phyloP scores from a whole-genome alignment of 2,113 vertebrate genomes.

The Stigmatopora argus region DNA sequence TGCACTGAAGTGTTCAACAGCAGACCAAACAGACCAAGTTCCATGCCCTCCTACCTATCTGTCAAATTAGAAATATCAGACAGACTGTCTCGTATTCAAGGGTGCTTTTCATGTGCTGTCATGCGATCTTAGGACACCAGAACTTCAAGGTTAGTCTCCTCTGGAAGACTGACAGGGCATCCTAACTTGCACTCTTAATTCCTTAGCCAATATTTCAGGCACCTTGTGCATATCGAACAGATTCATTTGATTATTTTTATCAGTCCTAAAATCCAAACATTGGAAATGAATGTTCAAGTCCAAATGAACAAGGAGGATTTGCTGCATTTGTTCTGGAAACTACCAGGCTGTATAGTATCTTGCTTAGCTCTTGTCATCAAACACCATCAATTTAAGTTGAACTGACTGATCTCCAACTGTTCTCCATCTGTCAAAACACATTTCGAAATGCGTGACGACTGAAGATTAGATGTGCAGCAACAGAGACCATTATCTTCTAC shows the following conservation, averaged over 20 bases:
- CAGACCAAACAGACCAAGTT: background rate
- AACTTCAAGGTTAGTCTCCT: constrained; percentile 32
- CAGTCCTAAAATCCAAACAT: constrained; percentile 28
- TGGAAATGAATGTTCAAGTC: constrained; percentile 20
- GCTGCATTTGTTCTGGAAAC: constrained; percentile 21
- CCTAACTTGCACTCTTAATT: constrained; percentile 18
- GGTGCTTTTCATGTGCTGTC: constrained; percentile 35
- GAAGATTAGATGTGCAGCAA: background rate
- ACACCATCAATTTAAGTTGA: background rate
- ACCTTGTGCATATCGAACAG: constrained; percentile 21
- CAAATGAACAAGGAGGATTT: constrained; percentile 20
- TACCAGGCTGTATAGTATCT: constrained; percentile 14
- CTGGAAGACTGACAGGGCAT: constrained; percentile 30
- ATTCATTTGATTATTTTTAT: constrained; percentile 8
- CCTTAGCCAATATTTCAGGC: constrained; percentile 12
- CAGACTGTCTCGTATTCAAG: constrained; percentile 36
- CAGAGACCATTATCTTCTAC: background rate
- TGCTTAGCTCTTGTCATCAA: constrained; percentile 11
- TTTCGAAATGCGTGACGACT: background rate
- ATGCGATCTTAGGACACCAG: constrained; percentile 21
- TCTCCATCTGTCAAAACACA: background rate
- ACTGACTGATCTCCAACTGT: background rate
- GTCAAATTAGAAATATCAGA: constrained; percentile 43
- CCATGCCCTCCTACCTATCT: constrained; percentile 4
- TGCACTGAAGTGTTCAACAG: constrained; percentile 12